Percentiles rank a stretch among this genome's conserved stretches.
Evolutionary conservation across 2,888 invertebrate genomes (phyloP).

Genomic region (Drosophila cyrtoloma): DNA sequence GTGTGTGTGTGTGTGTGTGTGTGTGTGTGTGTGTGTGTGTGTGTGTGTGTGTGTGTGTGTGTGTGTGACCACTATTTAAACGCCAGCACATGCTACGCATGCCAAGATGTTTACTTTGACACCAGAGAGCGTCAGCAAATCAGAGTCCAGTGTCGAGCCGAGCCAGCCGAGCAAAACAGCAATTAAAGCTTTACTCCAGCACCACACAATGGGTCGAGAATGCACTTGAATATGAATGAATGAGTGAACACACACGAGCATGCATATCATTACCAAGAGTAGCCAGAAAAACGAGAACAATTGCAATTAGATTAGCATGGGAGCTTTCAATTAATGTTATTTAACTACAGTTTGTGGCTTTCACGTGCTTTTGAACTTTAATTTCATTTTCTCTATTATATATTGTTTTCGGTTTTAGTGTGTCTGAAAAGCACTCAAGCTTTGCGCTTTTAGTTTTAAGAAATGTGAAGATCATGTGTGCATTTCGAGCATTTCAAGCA

Average conservation of each 20-base stretch:
- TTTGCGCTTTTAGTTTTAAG: not conserved
- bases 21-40: not conserved
- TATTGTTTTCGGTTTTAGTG: not conserved
- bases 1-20: not conserved
- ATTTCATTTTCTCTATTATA: not conserved
- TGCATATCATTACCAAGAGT: not conserved
- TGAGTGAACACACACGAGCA: not conserved
- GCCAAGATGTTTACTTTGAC: slow-evolving; percentile 62
- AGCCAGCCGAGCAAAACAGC: not conserved
- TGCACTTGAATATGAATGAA: slow-evolving; percentile 18
- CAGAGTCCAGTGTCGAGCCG: not conserved
- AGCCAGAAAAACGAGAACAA: not conserved
- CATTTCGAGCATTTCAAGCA: not conserved
- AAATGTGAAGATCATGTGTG: not conserved
- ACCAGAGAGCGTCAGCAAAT: slow-evolving; percentile 33
- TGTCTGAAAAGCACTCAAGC: not conserved
- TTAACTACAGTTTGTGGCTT: not conserved
- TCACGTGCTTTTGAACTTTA: not conserved
- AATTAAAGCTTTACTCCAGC: slow-evolving; percentile 5
- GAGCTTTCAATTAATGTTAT: not conserved
- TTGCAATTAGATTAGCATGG: not conserved
- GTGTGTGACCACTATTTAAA: slow-evolving; percentile 47
- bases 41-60: slow-evolving; percentile 3
- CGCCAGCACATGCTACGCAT: slow-evolving; percentile 47
- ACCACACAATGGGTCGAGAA: slow-evolving; percentile 8